Conservation (phyloP, 2,113 vertebrate species). For the Tor tambroides region DNA sequence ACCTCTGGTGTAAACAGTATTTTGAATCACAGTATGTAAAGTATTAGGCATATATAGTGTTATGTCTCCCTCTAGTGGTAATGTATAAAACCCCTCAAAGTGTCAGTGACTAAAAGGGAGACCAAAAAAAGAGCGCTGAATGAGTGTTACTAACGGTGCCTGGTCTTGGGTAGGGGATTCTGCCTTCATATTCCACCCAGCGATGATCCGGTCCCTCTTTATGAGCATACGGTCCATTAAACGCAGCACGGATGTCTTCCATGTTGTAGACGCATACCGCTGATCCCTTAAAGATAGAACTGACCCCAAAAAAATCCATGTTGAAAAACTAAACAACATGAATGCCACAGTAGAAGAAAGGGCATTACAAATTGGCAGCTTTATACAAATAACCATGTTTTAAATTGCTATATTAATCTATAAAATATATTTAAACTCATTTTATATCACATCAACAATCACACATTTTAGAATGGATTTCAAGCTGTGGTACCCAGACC, state of each 20-base stretch:
- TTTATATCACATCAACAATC: not conserved
- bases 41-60: conserved; percentile 12
- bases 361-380: not conserved
- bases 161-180: conserved; percentile 92
- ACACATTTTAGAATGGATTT: not conserved
- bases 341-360: not conserved
- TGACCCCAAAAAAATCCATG: conserved; percentile 64
- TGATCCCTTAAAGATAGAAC: conserved; percentile 95
- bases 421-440: not conserved
- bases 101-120: not conserved
- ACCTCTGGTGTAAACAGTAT: no score
- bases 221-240: conserved; percentile 95
- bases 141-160: conserved; percentile 83
- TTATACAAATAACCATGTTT: not conserved
- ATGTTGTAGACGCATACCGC: conserved; percentile 96
- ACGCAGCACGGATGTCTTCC: conserved; percentile 91
- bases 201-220: conserved; percentile 95
- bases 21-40: not conserved
- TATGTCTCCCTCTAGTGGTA: conserved; percentile 69
- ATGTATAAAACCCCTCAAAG: conserved; percentile 25
- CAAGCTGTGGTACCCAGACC: not conserved
- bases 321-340: not conserved
- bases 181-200: conserved; percentile 94
- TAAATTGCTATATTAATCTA: not conserved
- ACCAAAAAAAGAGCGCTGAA: not conserved